Conservation (phyloP, 2,797 vertebrate genomes). For the Chaenodraco wilsoni region DNA sequence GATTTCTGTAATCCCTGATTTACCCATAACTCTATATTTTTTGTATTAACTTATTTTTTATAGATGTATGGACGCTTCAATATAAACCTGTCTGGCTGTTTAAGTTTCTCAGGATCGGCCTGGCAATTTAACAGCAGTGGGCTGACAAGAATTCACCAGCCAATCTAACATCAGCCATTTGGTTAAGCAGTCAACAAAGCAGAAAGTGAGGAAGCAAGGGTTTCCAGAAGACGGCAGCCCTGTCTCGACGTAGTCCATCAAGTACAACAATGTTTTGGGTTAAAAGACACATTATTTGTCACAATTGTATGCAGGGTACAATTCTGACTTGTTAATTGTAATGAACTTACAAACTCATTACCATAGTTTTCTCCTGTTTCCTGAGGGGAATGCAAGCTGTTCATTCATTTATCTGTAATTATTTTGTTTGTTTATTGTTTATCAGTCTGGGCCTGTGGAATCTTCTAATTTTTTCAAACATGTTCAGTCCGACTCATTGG, state of each 20-base stretch:
- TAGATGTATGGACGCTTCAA: not conserved
- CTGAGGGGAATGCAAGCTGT: slow-evolving; percentile 8
- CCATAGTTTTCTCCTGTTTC: slow-evolving; percentile 14
- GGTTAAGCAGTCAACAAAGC: slow-evolving; percentile 58
- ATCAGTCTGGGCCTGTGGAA: slow-evolving; percentile 21
- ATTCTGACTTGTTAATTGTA: not conserved
- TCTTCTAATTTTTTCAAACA: no score
- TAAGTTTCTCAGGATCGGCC: not conserved
- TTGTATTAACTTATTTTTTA: no score
- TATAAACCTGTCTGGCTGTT: not conserved
- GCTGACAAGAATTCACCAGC: slow-evolving; percentile 36
- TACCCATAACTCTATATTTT: no score
- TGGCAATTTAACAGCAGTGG: slow-evolving; percentile 28
- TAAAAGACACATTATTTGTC: not conserved
- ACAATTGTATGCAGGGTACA: not conserved
- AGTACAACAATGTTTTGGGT: slow-evolving; percentile 21
- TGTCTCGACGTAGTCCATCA: slow-evolving; percentile 37
- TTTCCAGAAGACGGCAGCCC: slow-evolving; percentile 7
- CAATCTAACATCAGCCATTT: slow-evolving; percentile 54
- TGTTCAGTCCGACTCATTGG: not conserved
- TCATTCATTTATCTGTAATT: slow-evolving; percentile 33
- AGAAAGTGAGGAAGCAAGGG: slow-evolving; percentile 29
- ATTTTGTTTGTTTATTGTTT: slow-evolving; percentile 36
- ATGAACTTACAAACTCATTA: slow-evolving; percentile 8
- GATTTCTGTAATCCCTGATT: not conserved